Percentiles rank a stretch among this genome's conserved stretches.
Conservation (phyloP, 1,140 invertebrate species). For the Araneus ventricosus region DNA sequence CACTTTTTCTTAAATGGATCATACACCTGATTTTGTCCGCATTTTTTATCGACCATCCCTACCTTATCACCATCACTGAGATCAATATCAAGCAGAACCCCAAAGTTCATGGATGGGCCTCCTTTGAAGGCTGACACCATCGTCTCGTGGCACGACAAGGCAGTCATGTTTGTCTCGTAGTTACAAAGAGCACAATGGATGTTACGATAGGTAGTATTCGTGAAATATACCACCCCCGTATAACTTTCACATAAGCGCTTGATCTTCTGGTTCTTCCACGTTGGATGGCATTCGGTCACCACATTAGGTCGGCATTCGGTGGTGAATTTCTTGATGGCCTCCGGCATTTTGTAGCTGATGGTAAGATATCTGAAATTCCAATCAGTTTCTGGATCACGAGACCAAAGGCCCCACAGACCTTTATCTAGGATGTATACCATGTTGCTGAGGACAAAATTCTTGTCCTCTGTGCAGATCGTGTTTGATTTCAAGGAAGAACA, state of each 20-base stretch:
- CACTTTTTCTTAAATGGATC: slow-evolving; percentile 83
- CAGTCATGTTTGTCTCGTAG: slow-evolving; percentile 16
- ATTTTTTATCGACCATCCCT: slow-evolving; percentile 36
- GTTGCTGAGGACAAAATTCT: slow-evolving; percentile 59
- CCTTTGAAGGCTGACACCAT: slow-evolving; percentile 23
- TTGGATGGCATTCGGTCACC: slow-evolving; percentile 23
- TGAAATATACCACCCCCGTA: slow-evolving; percentile 55
- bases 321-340: background rate
- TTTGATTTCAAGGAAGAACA: slow-evolving; percentile 5
- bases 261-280: background rate
- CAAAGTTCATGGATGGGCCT: slow-evolving; percentile 69
- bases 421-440: slow-evolving; percentile 67
- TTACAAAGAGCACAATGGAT: slow-evolving; percentile 84
- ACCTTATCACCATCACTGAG: slow-evolving; percentile 53
- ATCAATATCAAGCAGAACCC: slow-evolving; percentile 58
- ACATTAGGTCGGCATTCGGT: slow-evolving; percentile 40
- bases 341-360: slow-evolving; percentile 27
- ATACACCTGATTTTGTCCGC: slow-evolving; percentile 79
- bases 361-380: slow-evolving; percentile 58
- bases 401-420: slow-evolving; percentile 67
- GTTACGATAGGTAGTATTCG: slow-evolving; percentile 81
- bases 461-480: slow-evolving; percentile 55
- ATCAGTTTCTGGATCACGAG: slow-evolving; percentile 43
- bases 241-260: slow-evolving; percentile 4
- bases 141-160: slow-evolving; percentile 36